phyloP scores from a whole-genome alignment of 2,888 invertebrate species.

The Portevinia maculata region DNA sequence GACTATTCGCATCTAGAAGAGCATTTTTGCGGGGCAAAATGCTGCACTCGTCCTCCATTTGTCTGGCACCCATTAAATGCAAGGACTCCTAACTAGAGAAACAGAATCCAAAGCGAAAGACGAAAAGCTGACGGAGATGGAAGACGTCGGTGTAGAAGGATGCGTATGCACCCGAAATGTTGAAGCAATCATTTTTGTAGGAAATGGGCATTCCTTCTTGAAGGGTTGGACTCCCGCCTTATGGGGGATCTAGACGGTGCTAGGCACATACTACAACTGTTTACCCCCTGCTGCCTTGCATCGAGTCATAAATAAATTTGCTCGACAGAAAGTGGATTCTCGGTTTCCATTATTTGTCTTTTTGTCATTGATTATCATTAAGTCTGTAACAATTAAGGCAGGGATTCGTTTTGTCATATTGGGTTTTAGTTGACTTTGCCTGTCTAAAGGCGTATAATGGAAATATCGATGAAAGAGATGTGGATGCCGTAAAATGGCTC shows the following conservation, averaged over 20 bases:
- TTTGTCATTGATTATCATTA: conserved; percentile 56
- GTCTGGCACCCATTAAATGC: conserved; percentile 72
- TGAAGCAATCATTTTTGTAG: conserved; percentile 51
- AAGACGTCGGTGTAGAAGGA: conserved; percentile 29
- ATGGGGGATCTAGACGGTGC: conserved; percentile 7
- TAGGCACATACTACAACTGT: background rate
- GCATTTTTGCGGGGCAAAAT: conserved; percentile 8
- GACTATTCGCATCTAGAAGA: conserved; percentile 24
- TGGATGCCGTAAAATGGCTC: conserved; percentile 1
- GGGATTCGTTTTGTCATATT: conserved; percentile 21
- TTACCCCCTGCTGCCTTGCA: conserved; percentile 52
- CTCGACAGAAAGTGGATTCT: conserved; percentile 51
- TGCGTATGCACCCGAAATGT: conserved; percentile 60
- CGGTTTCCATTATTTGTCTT: conserved; percentile 52
- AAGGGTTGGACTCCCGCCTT: conserved; percentile 45
- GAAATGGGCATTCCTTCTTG: no score
- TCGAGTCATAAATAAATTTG: conserved; percentile 60
- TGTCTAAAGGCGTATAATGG: conserved; percentile 21
- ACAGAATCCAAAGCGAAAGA: conserved; percentile 47
- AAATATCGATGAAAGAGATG: conserved; percentile 35
- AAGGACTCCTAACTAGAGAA: conserved; percentile 55
- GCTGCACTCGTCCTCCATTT: conserved; percentile 42
- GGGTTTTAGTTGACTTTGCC: conserved; percentile 4
- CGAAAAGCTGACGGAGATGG: conserved; percentile 9
- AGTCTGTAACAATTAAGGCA: conserved; percentile 39